Conservation (phyloP, 2,888 invertebrate genomes). For the Diarsia mendica region DNA sequence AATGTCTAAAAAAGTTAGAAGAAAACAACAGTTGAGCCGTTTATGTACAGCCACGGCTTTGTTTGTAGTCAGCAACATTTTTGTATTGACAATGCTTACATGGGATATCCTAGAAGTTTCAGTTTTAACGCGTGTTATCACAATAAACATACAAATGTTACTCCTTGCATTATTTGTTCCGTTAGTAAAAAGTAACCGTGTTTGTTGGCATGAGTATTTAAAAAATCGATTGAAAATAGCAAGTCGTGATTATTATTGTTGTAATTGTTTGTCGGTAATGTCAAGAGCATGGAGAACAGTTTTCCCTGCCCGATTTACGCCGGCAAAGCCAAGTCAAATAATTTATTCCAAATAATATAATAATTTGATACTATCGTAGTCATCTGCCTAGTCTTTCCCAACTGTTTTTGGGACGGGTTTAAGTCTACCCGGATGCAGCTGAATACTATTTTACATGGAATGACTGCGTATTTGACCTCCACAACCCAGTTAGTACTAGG, state of each 20-base stretch:
- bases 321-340: not conserved
- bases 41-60: conserved; percentile 12
- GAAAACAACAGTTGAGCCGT: conserved; percentile 11
- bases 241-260: not conserved
- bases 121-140: not conserved
- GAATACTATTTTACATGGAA: too few species aligned
- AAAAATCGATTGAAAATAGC: not conserved
- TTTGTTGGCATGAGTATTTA: conserved; percentile 9
- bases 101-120: conserved; percentile 13
- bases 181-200: conserved; percentile 19
- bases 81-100: conserved; percentile 11
- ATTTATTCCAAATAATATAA: not conserved
- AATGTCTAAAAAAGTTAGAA: conserved; percentile 1
- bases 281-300: not conserved
- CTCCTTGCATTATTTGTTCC: conserved; percentile 15
- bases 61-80: conserved; percentile 21
- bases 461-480: too few species aligned
- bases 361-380: too few species aligned
- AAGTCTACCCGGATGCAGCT: too few species aligned
- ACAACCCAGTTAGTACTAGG: too few species aligned
- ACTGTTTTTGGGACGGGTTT: too few species aligned
- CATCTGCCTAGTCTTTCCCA: too few species aligned
- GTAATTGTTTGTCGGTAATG: not conserved
- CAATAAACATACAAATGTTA: conserved; percentile 7
- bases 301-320: not conserved